Conservation (phyloP, 2,113 vertebrate species). For the Austrofundulus limnaeus region DNA sequence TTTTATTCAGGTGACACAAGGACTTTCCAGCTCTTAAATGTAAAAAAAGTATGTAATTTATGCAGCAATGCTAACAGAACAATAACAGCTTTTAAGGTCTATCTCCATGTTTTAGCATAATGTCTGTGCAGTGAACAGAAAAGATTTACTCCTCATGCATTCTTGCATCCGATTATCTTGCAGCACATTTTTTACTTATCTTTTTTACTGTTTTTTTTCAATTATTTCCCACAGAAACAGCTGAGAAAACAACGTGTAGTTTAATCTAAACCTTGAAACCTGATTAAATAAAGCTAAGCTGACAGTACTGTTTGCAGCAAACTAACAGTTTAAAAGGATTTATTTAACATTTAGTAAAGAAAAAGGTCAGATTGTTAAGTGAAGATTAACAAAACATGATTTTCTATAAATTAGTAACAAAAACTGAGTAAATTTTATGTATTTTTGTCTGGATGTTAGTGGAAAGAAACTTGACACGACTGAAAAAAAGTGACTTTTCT, state of each 20-base stretch:
- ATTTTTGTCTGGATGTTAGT: not conserved
- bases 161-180: not conserved
- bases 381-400: too few relatives aligned
- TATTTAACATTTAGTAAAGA: too few relatives aligned
- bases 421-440: not conserved
- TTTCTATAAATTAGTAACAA: too few relatives aligned
- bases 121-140: not conserved
- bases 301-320: too few relatives aligned
- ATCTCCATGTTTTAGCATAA: constrained; percentile 4
- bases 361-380: too few relatives aligned
- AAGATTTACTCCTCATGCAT: not conserved
- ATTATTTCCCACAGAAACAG: not conserved
- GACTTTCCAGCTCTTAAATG: not conserved
- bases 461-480: not conserved
- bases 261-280: not conserved
- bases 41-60: constrained; percentile 19
- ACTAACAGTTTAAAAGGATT: too few relatives aligned
- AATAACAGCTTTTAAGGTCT: constrained; percentile 36
- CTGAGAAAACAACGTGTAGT: too few relatives aligned
- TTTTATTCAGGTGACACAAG: not conserved
- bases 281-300: not conserved
- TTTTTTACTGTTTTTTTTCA: too few relatives aligned
- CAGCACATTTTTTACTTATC: not conserved
- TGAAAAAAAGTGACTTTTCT: not conserved
- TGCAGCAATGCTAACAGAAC: constrained; percentile 23